Base-by-base conservation (phyloP, 1,140 invertebrate genomes). In the Papilio xuthus region DNA sequence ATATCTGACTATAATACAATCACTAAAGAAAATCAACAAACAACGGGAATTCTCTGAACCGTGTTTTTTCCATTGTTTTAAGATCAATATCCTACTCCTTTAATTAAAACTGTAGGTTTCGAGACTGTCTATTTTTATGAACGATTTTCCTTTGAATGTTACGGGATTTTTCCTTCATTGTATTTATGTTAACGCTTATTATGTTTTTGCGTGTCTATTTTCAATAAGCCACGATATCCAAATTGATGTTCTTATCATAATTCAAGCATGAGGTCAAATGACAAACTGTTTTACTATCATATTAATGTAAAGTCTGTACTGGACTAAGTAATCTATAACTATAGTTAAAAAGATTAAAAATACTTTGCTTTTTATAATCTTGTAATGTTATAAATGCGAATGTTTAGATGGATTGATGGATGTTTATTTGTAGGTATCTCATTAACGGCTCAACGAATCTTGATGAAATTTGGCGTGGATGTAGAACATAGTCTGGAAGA, bases 121-220 rank as follows among this genome's bases (percentile, higher is more conserved):
- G 2, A 60, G 23, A 56, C 8, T 20, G 53, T 23, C 10, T 60
- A 15, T 28, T 26, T 60, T 26, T 26, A 60, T 67, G 60, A 32
- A 32, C 1, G 26, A 4, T 63, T 32, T 26, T 60, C 23, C 20
- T 20, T 60, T 12, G 23, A 26, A 26, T 60, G 26, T 13, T 9
- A 60, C 10, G 23, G 12, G 10, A 20, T 60, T 13, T 60, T 26
- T 28, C 50, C n/a, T 20, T 53, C n/a, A 0, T 20, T 53, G 1
- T n/a, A 28, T 4, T 20, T 18, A 67, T 67, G 0, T 26, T 26
- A 53, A 53, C n/a, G 50, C 50, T 60, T 67, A 28, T 67, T 67
- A 67, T 67, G 23, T 28, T 32, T 67, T 28, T 67, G 60, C 60
- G 60, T 67, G 60, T 67, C 60, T 67, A 28, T 67, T 67, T 67